A percentile compares a stretch with the other conserved stretches of the same genome.
phyloP scores from a whole-genome alignment of 2,113 vertebrate genomes.

The Xyrauchen texanus region DNA sequence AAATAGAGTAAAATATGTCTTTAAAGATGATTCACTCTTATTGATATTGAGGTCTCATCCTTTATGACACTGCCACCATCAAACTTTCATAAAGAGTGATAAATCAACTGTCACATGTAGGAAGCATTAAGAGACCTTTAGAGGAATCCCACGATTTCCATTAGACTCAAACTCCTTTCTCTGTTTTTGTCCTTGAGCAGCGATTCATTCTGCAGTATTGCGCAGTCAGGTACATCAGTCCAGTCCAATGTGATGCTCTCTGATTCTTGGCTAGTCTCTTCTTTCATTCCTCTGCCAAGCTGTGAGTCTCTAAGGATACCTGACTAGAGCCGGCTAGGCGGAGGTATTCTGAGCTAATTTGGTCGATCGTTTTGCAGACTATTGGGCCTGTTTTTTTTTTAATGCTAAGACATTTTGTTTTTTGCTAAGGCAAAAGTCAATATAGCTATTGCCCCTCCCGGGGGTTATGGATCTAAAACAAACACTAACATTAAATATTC shows the following conservation, averaged over 20 bases:
- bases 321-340: constrained; percentile 9
- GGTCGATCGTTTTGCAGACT: no score
- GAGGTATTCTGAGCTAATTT: constrained; percentile 19
- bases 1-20: constrained; percentile 8
- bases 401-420: no score
- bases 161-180: constrained; percentile 12
- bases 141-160: constrained; percentile 45
- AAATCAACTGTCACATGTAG: constrained; percentile 56
- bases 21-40: constrained; percentile 18
- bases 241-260: background rate
- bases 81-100: constrained; percentile 57
- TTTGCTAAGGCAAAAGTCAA: no score
- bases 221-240: constrained; percentile 23
- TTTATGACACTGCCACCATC: constrained; percentile 56
- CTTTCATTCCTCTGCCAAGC: constrained; percentile 7
- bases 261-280: constrained; percentile 5
- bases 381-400: background rate
- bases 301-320: constrained; percentile 12
- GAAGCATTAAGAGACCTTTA: constrained; percentile 52
- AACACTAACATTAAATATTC: no score
- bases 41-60: constrained; percentile 48
- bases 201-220: constrained; percentile 50
- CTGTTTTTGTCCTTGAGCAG: constrained; percentile 20
- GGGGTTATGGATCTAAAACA: no score
- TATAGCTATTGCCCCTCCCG: no score